Evolutionary conservation across 2,888 invertebrate species (phyloP).

Genomic region (Thelaira solivaga): DNA sequence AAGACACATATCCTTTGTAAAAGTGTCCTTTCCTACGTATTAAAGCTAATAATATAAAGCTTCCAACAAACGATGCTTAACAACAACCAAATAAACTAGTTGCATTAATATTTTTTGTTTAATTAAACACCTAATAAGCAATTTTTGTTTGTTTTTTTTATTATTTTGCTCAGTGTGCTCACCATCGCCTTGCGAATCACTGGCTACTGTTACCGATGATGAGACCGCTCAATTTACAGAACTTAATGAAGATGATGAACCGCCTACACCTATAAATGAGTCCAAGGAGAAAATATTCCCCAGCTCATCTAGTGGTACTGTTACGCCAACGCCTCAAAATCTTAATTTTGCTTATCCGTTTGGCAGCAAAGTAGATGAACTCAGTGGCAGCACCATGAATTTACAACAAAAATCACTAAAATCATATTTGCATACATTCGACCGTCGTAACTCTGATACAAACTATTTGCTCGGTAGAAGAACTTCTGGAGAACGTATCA

Average conservation of each 20-base stretch:
- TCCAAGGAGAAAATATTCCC: conserved; percentile 74
- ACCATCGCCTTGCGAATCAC: conserved; percentile 87
- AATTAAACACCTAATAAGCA: neutral
- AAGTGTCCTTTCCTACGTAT: conserved; percentile 53
- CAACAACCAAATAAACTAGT: neutral
- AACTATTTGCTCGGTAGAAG: conserved; percentile 80
- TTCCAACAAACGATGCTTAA: conserved; percentile 22
- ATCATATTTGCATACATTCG: conserved; percentile 79
- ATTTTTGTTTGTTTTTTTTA: conserved; percentile 1
- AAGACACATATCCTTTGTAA: conserved; percentile 47
- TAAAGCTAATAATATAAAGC: conserved; percentile 26
- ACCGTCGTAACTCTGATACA: conserved; percentile 88
- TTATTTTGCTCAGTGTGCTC: conserved; percentile 80
- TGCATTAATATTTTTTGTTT: neutral
- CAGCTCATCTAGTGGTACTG: conserved; percentile 69
- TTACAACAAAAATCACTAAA: conserved; percentile 71
- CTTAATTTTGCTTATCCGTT: conserved; percentile 63
- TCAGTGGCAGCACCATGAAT: conserved; percentile 68
- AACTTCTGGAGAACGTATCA: conserved; percentile 82
- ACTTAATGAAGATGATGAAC: conserved; percentile 62
- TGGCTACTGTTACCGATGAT: conserved; percentile 82
- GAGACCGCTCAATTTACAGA: conserved; percentile 72
- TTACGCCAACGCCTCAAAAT: conserved; percentile 64
- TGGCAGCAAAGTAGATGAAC: conserved; percentile 69
- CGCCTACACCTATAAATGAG: conserved; percentile 72